A percentile compares a stretch with the other conserved stretches of the same genome.
phyloP scores from a whole-genome alignment of 2,888 invertebrate species.

The Bombylius discolor region DNA sequence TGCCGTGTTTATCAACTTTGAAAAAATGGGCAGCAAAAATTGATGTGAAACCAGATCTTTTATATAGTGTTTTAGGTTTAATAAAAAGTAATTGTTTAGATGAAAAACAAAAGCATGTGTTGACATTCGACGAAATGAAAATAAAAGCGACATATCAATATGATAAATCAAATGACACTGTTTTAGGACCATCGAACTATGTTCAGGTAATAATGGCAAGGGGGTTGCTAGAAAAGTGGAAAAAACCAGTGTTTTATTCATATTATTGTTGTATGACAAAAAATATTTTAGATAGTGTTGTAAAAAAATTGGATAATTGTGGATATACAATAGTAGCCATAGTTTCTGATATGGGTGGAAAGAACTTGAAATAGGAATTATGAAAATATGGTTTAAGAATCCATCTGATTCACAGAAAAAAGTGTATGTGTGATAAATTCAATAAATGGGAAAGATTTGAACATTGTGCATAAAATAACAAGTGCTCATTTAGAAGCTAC shows the following conservation, averaged over 20 bases:
- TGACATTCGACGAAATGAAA: slow-evolving; percentile 20
- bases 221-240: slow-evolving; percentile 17
- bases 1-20: background rate
- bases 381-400: too few relatives aligned
- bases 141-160: slow-evolving; percentile 14
- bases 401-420: too few relatives aligned
- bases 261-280: slow-evolving; percentile 16
- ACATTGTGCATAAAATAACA: too few relatives aligned
- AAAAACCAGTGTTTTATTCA: slow-evolving; percentile 19
- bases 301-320: slow-evolving; percentile 14
- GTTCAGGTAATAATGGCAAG: too few relatives aligned
- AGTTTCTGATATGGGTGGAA: slow-evolving; percentile 15
- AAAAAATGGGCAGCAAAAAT: too few relatives aligned
- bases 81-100: slow-evolving; percentile 3
- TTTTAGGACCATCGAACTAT: slow-evolving; percentile 14
- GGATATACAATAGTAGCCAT: slow-evolving; percentile 19
- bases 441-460: too few relatives aligned
- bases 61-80: too few relatives aligned
- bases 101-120: slow-evolving; percentile 12
- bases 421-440: too few relatives aligned
- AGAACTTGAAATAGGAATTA: too few relatives aligned
- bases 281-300: too few relatives aligned
- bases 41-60: too few relatives aligned
- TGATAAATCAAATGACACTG: slow-evolving; percentile 16
- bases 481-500: too few relatives aligned